Conservation (phyloP, 2,888 invertebrate species). For the Hirtodrosophila alboralis region DNA sequence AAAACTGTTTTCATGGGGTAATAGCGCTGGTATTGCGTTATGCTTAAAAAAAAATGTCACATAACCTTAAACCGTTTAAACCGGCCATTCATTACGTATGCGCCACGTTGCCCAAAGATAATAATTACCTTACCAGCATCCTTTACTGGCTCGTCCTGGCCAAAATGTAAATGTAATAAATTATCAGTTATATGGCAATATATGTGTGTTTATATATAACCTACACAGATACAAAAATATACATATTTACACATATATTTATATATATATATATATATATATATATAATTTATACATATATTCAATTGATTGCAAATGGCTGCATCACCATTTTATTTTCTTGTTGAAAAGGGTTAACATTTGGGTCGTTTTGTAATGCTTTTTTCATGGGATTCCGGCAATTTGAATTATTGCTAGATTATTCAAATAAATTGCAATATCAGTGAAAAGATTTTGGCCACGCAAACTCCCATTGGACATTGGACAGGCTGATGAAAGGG, state of each 20-base stretch:
- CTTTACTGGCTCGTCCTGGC: slow-evolving; percentile 25
- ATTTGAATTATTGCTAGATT: slow-evolving; percentile 73
- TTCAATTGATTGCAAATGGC: slow-evolving; percentile 69
- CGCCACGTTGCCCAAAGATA: slow-evolving; percentile 63
- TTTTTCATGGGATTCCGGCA: slow-evolving; percentile 29
- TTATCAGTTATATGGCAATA: slow-evolving; percentile 53
- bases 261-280: slow-evolving; percentile 9
- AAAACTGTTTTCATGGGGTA: slow-evolving; percentile 3
- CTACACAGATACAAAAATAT: slow-evolving; percentile 1
- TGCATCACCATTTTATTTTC: slow-evolving; percentile 56
- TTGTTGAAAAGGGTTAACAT: slow-evolving; percentile 68
- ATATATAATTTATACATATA: neutral
- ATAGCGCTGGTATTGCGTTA: slow-evolving; percentile 3
- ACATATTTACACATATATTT: slow-evolving; percentile 5
- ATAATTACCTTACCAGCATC: slow-evolving; percentile 67
- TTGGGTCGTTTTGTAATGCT: slow-evolving; percentile 28
- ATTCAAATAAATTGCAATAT: slow-evolving; percentile 69
- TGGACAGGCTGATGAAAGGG: neutral
- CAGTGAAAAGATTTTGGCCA: slow-evolving; percentile 33
- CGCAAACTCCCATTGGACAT: slow-evolving; percentile 3
- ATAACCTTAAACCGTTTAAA: slow-evolving; percentile 61
- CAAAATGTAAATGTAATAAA: slow-evolving; percentile 53
- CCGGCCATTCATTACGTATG: slow-evolving; percentile 67
- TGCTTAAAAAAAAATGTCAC: slow-evolving; percentile 46
- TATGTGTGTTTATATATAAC: too few relatives aligned